Conservation (phyloP, 2,113 vertebrate species). For the Solea solea region DNA sequence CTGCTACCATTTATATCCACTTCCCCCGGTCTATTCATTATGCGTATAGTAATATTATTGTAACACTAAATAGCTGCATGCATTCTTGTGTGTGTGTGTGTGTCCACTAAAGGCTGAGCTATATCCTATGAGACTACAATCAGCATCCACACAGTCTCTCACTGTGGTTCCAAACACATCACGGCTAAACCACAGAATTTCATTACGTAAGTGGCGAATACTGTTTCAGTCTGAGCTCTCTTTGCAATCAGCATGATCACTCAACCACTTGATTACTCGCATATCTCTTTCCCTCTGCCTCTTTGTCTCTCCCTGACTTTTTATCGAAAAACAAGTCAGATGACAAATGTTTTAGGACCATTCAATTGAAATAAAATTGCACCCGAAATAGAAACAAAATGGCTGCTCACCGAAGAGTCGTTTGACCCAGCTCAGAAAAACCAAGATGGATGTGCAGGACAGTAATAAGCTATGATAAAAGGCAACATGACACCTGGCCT, state of each 20-base stretch:
- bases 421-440: neutral
- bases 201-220: conserved; percentile 34
- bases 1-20: conserved; percentile 18
- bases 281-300: neutral
- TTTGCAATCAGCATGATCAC: neutral
- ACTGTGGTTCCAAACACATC: neutral
- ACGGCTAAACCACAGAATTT: conserved; percentile 26
- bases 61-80: conserved; percentile 27
- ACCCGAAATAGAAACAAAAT: neutral
- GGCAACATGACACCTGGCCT: neutral
- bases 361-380: neutral
- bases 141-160: conserved; percentile 11
- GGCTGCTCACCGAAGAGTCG: neutral
- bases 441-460: neutral
- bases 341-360: conserved; percentile 11
- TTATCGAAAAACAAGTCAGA: neutral
- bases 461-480: neutral
- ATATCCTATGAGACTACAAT: conserved; percentile 30
- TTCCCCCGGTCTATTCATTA: conserved; percentile 29
- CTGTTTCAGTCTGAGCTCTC: conserved; percentile 31
- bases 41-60: conserved; percentile 45
- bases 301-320: neutral
- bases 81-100: conserved; percentile 11
- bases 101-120: neutral
- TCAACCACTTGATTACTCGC: neutral